Percentiles rank a stretch among this genome's conserved stretches.
These are phyloP conservation scores for Coptodon rendalli DNA, from an alignment of 2,113 vertebrate genomes.

Conservation along the genomic window DNA sequence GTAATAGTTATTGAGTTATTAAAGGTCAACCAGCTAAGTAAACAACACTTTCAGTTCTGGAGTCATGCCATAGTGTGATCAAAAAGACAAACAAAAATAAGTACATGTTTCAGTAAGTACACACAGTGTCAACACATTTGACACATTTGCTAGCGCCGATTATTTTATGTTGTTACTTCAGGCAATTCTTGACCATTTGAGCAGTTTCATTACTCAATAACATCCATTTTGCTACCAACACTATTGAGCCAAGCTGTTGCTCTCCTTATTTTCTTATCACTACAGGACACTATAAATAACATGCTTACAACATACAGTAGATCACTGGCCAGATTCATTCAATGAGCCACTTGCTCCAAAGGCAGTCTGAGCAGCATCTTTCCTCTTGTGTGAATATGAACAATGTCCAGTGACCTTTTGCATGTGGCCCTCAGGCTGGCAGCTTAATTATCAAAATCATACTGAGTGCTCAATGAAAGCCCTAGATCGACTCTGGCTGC, in stretches of 20 bases:
- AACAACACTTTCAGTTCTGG: background rate
- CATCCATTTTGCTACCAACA: background rate
- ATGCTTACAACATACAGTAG: background rate
- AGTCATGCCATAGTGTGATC: background rate
- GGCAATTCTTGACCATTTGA: background rate
- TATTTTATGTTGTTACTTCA: background rate
- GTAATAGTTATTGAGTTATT: background rate
- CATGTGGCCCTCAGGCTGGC: background rate
- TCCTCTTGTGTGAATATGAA: background rate
- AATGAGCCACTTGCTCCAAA: background rate
- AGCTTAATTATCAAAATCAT: background rate
- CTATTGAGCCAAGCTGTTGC: background rate
- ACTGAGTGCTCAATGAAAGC: background rate
- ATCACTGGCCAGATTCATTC: background rate
- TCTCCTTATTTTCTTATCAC: background rate
- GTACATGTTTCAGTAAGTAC: background rate
- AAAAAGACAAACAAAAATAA: background rate
- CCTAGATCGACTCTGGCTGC: background rate
- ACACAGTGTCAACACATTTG: background rate
- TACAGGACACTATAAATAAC: background rate
- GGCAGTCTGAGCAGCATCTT: background rate
- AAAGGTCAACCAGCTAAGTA: background rate
- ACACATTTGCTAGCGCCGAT: background rate
- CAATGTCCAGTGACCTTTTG: conserved; percentile 34
- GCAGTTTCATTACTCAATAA: background rate